Base-by-base conservation (phyloP, 2,113 vertebrate species). In the Fulmarus glacialis region DNA sequence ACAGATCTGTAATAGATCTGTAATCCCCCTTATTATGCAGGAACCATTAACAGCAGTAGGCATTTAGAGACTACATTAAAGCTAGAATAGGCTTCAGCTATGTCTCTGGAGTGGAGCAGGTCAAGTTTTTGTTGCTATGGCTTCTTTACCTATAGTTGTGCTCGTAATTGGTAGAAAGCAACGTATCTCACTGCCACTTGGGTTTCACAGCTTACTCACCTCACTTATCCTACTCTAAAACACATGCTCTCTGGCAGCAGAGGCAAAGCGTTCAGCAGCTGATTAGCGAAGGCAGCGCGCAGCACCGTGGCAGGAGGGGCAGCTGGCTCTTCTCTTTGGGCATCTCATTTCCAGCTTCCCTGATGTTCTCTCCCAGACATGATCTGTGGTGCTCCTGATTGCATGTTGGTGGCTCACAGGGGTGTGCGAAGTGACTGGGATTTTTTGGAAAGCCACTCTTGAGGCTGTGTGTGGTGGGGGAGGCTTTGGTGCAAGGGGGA, bases 121-220 rank as follows among this genome's bases (percentile, higher is more conserved):
- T 96, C 85, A 95, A 95, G 48, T 58, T 95, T 91, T 90, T 88
- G 91, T 97, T 96, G 82, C 93, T 96, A 70, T 80, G 82, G 87
- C 93, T 93, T 91, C 74, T 96, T 96, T 87, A 72, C 87, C 73
- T 73, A 14, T 60, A 82, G 58, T 56, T 42, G 45, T 47, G 47
- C 74, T 85, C 6, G 0, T 55, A 72, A 85, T 9, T 80, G 43
- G 62, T 77, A 58, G 45, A 79, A 87, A 75, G 40, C 30, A 68
- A 36, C 0, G 1, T 42, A n/a, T 52, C 40, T 91, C 19, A 3
- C 56, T n/a, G 56, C 29, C 24, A 17, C 38, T 43, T 67, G 80
- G 34, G 11, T 52, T 96, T 93, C 56, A 58, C 40, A 89, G 92
- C 34, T 85, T 47, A 71, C 56, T 77, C n/a, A 50, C 50, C 63